Base-by-base conservation (phyloP, 2,888 invertebrate genomes). In the Drosophila algonquin region DNA sequence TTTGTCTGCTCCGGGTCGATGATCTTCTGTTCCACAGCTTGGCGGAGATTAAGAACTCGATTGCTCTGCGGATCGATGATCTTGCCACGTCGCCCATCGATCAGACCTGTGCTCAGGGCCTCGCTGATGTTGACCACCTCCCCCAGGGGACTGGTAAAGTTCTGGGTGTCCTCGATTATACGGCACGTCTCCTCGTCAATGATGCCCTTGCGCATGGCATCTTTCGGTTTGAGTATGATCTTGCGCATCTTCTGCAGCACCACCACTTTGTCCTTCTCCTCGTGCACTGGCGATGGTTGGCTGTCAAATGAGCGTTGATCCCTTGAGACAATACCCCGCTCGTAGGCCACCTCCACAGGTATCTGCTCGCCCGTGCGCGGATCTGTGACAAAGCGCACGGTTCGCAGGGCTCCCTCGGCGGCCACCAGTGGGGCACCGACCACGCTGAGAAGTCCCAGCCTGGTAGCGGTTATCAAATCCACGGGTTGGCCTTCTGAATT, bases 1-100 rank as follows among this genome's bases (percentile, higher is more conserved):
- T 96, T 96, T 55, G 95, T 95, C 64, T 95, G 95, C 76, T 95
- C 94, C 2, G 95, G 94, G 93, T 98, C 97, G 72, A 97, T 92
- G 73, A 98, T 94, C 62, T 98, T 97, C 74, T 96, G 94, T 57
- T 95, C 94, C 35, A 98, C 94, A 0, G 98, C 99, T 92, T 98
- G 95, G 67, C 95, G 94, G 63, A 99, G 95, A 10, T 95, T 96
- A 12, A 98, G 90, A 10, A 95, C 92, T 79, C 97, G 95, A 55
- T 97, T 96, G 70, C 96, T 94, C 88, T 96, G 95, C 2, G 96
- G 96, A 93, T 99, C 98, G 6, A 95, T 93, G 70, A 98, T 96
- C 78, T 94, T 94, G 27, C 98, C 98, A 53, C 93, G 93, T 56
- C 94, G 94, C 53, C 96, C 95, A 90, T 96, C 94, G 55, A 98